Percentiles rank a stretch among this genome's conserved stretches.
Conservation (phyloP, 1,140 invertebrate species). For the Myzus persicae region DNA sequence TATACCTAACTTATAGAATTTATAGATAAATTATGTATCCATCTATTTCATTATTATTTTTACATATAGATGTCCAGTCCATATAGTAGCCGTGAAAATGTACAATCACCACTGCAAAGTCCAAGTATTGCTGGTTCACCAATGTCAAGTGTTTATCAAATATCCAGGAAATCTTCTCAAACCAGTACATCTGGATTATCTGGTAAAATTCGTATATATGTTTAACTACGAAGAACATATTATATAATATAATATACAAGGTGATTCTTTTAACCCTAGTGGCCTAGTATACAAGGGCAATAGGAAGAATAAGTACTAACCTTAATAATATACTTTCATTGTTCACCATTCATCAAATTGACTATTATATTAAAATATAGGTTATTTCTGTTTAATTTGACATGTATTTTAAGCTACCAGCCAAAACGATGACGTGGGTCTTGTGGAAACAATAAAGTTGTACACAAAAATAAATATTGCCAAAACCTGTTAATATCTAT, state of each 20-base stretch:
- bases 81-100: conserved; percentile 79
- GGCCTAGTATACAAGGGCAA: neutral
- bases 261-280: neutral
- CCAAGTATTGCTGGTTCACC: conserved; percentile 64
- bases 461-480: neutral
- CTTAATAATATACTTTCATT: neutral
- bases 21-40: neutral
- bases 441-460: no score
- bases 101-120: conserved; percentile 69
- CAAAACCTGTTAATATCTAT: no score
- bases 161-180: conserved; percentile 69
- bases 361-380: neutral
- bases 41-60: conserved; percentile 5
- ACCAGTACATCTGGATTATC: conserved; percentile 63
- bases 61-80: conserved; percentile 73
- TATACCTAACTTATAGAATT: neutral
- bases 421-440: no score
- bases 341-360: neutral
- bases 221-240: neutral
- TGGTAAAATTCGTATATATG: conserved; percentile 17
- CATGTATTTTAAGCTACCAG: no score
- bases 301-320: no score
- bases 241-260: neutral
- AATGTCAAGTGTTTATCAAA: conserved; percentile 66
- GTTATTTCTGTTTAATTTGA: neutral